These are phyloP conservation scores for Vulpes ferrilata DNA, from an alignment of 2,113 vertebrate species.

Conservation along the genomic window DNA sequence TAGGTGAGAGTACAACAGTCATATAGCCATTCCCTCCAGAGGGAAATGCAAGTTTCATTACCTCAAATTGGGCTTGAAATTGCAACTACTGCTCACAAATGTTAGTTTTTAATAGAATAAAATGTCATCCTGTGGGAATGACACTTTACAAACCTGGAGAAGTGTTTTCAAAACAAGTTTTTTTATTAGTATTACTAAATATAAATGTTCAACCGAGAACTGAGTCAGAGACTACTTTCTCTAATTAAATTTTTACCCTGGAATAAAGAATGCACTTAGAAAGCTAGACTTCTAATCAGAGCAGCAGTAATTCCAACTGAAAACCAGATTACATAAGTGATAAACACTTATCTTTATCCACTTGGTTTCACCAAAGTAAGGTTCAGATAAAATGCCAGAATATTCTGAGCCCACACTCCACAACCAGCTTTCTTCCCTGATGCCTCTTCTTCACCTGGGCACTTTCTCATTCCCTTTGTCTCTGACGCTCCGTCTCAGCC, in stretches of 20 bases:
- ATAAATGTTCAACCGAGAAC: constrained; percentile 63
- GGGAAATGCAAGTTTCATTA: constrained; percentile 71
- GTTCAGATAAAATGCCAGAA: constrained; percentile 16
- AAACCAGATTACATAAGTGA: background rate
- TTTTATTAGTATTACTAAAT: constrained; percentile 45
- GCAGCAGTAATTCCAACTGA: background rate
- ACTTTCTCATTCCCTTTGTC: constrained; percentile 24
- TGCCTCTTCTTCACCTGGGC: background rate
- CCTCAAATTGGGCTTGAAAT: constrained; percentile 76
- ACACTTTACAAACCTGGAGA: constrained; percentile 59
- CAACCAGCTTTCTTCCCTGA: background rate
- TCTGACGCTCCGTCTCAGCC: background rate
- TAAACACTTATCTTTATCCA: constrained; percentile 26
- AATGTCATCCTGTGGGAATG: constrained; percentile 70
- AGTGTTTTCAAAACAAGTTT: constrained; percentile 65
- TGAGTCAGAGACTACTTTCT: constrained; percentile 54
- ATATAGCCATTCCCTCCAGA: constrained; percentile 52
- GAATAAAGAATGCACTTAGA: background rate
- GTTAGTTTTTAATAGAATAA: constrained; percentile 78
- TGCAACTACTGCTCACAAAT: constrained; percentile 71
- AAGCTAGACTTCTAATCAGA: background rate
- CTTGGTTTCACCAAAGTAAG: background rate
- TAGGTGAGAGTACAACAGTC: background rate
- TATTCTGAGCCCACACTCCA: background rate
- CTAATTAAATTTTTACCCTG: constrained; percentile 57